Evolutionary conservation across 53 echinoderm and acorn worm genomes (phyloP).

Genomic region (Arbacia lixula): DNA sequence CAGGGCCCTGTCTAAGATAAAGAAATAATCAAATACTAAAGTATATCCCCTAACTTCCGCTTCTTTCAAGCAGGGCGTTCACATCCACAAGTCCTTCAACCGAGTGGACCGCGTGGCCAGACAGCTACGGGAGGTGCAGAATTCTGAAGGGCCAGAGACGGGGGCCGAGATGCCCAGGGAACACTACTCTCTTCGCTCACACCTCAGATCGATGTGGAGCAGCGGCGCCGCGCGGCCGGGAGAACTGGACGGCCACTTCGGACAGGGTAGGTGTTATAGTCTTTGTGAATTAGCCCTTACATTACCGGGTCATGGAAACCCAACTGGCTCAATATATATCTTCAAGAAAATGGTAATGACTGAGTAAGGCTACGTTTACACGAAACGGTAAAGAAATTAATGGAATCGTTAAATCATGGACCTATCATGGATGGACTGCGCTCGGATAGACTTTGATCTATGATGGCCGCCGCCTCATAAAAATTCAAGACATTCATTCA

Average conservation of each 20-base stretch:
- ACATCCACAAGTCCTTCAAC: constrained; percentile 95
- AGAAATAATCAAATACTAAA: background rate
- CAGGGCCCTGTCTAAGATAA: too few species aligned
- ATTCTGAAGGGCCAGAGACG: constrained; percentile 52
- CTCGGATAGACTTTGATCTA: too few species aligned
- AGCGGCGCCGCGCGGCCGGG: background rate
- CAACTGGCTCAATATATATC: too few species aligned
- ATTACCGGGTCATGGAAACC: too few species aligned
- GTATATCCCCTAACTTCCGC: background rate
- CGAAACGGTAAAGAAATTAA: too few species aligned
- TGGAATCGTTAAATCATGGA: too few species aligned
- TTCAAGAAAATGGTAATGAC: too few species aligned
- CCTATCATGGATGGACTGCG: too few species aligned
- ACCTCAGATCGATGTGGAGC: constrained; percentile 44
- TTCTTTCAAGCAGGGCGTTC: constrained; percentile 70
- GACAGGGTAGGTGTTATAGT: constrained; percentile 33
- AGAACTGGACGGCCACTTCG: background rate
- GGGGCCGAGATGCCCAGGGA: constrained; percentile 15
- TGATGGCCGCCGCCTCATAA: too few species aligned
- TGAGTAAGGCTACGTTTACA: too few species aligned
- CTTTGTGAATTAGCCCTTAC: too few species aligned
- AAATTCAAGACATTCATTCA: too few species aligned
- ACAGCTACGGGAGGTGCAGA: constrained; percentile 89
- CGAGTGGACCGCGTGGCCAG: constrained; percentile 96
- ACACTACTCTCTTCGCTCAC: constrained; percentile 62